These are phyloP conservation scores for Drosophila stalkeri DNA, from an alignment of 2,888 invertebrate genomes.

Conservation along the genomic window DNA sequence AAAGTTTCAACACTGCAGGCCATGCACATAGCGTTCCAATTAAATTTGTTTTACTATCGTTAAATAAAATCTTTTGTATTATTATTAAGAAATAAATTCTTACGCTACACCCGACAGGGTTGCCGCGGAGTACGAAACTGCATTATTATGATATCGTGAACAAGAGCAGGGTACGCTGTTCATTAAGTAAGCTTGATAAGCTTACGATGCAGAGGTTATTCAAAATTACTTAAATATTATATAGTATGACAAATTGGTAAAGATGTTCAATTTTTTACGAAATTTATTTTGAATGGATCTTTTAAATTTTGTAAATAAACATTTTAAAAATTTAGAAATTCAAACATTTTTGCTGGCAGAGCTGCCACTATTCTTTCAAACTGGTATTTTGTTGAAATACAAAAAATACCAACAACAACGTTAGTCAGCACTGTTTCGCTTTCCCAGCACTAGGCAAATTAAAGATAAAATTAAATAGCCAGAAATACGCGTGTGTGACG, in stretches of 20 bases:
- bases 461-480: constrained; percentile 63
- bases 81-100: constrained; percentile 36
- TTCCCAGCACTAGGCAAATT: constrained; percentile 60
- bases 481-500: constrained; percentile 61
- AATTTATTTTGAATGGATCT: background rate
- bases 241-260: background rate
- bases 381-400: constrained; percentile 37
- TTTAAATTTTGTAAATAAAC: background rate
- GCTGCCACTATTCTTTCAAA: constrained; percentile 23
- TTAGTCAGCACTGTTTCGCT: constrained; percentile 41
- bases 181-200: background rate
- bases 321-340: background rate
- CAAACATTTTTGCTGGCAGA: background rate
- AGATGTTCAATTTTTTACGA: background rate
- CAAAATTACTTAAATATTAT: background rate
- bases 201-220: background rate
- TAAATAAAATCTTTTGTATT: constrained; percentile 39
- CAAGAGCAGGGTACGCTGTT: constrained; percentile 28
- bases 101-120: constrained; percentile 61
- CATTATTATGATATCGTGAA: constrained; percentile 4
- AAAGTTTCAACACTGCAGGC: constrained; percentile 10
- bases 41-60: constrained; percentile 30
- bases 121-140: constrained; percentile 54
- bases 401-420: constrained; percentile 13
- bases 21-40: constrained; percentile 49